Percentiles rank a stretch among this genome's conserved stretches.
Conservation (phyloP, 2,797 vertebrate species). For the Gallinago nigripennis region DNA sequence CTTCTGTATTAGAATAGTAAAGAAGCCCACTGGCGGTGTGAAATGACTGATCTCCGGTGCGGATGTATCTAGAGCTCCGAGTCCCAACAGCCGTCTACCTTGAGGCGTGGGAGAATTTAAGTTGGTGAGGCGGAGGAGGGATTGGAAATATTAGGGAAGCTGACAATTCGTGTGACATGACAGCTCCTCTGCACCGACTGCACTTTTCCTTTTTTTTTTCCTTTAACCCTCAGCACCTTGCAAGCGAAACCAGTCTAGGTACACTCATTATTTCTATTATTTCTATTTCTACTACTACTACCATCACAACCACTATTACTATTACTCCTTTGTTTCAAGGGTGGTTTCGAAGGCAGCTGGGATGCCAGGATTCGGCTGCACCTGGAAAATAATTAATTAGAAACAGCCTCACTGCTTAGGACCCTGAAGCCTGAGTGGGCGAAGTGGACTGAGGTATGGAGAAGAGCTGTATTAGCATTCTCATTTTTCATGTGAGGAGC, state of each 20-base stretch:
- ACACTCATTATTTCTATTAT: not conserved
- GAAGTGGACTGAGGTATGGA: not conserved
- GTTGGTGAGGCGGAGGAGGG: slow-evolving; percentile 32
- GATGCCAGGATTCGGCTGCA: not conserved
- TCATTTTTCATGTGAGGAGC: slow-evolving; percentile 12
- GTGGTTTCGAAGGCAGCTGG: not conserved
- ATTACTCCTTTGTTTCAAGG: not conserved
- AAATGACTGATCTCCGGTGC: slow-evolving; percentile 64
- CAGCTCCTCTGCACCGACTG: not conserved
- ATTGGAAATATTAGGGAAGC: slow-evolving; percentile 37
- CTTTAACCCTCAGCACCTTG: not conserved
- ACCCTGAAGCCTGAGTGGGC: not conserved
- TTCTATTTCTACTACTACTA: not conserved
- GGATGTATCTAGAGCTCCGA: slow-evolving; percentile 34
- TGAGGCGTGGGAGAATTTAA: slow-evolving; percentile 60
- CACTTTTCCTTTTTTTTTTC: not conserved
- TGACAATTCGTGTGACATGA: slow-evolving; percentile 47
- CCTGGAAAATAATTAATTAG: slow-evolving; percentile 34
- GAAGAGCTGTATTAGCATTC: slow-evolving; percentile 18
- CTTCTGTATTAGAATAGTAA: slow-evolving; percentile 52
- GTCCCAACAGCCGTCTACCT: slow-evolving; percentile 37
- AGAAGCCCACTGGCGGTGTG: slow-evolving; percentile 64
- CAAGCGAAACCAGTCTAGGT: not conserved
- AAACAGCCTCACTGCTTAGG: not conserved
- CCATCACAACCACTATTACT: too few species aligned